These are phyloP conservation scores for Pseudorectes ferrugineus DNA, from an alignment of 2,113 vertebrate genomes.

Conservation along the genomic window DNA sequence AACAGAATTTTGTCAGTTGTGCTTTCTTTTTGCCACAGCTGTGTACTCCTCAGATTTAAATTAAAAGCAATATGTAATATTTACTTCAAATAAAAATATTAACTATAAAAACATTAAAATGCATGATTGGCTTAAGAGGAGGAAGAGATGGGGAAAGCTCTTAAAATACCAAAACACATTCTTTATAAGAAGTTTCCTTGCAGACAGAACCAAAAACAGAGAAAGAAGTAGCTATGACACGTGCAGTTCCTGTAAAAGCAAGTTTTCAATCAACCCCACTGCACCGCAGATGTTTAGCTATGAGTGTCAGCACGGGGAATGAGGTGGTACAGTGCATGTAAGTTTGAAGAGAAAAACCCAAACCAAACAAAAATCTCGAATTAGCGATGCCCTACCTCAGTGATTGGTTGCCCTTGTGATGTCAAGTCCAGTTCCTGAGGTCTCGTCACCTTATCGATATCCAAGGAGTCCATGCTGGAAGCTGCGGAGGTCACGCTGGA, in stretches of 20 bases:
- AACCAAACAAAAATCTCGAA: background rate
- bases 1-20: background rate
- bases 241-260: background rate
- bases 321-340: background rate
- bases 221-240: background rate
- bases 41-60: background rate
- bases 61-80: background rate
- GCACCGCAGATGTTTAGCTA: background rate
- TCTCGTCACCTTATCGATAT: slow-evolving; percentile 86
- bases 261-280: background rate
- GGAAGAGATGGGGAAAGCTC: background rate
- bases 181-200: background rate
- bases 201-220: background rate
- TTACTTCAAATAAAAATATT: background rate
- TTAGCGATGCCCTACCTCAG: slow-evolving; percentile 80
- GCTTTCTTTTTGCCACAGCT: background rate
- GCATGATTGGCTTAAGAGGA: background rate
- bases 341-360: background rate
- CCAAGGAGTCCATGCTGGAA: slow-evolving; percentile 96
- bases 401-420: slow-evolving; percentile 80
- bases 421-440: slow-evolving; percentile 81
- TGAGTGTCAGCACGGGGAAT: background rate
- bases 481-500: slow-evolving; percentile 91
- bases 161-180: background rate
- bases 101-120: background rate